Base-by-base conservation (phyloP, 1,140 invertebrate genomes). In the Tachypleus tridentatus region DNA sequence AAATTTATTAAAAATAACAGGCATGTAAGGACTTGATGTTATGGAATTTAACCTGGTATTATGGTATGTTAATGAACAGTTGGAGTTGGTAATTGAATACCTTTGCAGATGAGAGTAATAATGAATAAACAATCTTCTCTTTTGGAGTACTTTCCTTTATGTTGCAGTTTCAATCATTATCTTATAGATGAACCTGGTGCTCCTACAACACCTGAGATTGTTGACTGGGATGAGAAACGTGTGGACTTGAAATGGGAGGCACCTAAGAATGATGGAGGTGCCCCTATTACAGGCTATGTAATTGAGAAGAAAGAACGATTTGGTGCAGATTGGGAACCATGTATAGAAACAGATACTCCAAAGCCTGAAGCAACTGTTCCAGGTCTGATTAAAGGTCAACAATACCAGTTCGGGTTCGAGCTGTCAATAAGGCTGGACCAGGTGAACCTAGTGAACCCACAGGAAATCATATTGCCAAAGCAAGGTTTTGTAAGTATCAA, bases 231-330 rank as follows among this genome's bases (percentile, higher is more conserved):
- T 76, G 87, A 91, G 65, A 89, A 97, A 75, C 84, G 86, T 50
- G 93, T 96, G 51, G 89, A 95, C 71, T 80, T 99, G 10, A 91
- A 92, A 76, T 99, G 96, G 95, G 85, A 87, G 62, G 82, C 89
- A 62, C 96, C 96, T 1, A 90, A 88, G 71, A 82, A 82, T 71
- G 90, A 86, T 70, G 94, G 94, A 49, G 95, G 97, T 56, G 93
- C 93, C 9, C 91, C 95, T 52, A 97, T 99, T 72, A 89, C 86
- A 56, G 89, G 91, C 57, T 99, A 99, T 73, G 82, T 98, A 61
- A 89, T 99, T 73, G 96, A 99, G 78, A 96, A 94, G 81, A 96
- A 93, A 76, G 92, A 96, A 72, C 94, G 94, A 76, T 89, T 88
- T 68, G 87, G 88, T 4, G 84, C 84, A 5, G 81, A 84, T 49